phyloP scores from a whole-genome alignment of 2,113 vertebrate species.

The Phoxinus phoxinus region DNA sequence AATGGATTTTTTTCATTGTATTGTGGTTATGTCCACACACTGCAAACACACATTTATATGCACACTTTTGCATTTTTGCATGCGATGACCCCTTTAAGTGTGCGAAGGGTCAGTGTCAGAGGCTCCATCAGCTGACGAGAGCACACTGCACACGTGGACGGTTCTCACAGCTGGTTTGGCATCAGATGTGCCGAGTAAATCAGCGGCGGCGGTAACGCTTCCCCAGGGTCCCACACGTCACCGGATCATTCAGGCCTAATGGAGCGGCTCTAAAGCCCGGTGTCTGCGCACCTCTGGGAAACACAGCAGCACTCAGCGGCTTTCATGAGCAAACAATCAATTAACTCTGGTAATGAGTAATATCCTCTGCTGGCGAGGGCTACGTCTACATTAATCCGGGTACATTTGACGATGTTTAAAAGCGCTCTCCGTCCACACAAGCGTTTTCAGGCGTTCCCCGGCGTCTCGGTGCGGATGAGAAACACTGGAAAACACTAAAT shows the following conservation, averaged over 20 bases:
- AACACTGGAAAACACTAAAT: too few species aligned
- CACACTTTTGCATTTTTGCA: too few species aligned
- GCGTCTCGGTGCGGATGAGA: too few species aligned
- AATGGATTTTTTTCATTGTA: too few species aligned
- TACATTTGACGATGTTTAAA: too few species aligned
- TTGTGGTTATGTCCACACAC: too few species aligned
- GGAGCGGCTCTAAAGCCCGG: conserved; percentile 76
- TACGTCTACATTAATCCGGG: too few species aligned
- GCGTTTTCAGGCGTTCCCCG: too few species aligned
- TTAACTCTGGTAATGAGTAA: conserved; percentile 70
- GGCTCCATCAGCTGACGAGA: neutral
- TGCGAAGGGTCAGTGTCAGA: neutral
- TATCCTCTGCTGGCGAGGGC: conserved; percentile 46
- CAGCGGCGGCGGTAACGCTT: conserved; percentile 89
- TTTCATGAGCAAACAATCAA: conserved; percentile 70
- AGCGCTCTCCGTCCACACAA: too few species aligned
- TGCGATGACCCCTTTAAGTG: too few species aligned
- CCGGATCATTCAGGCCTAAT: conserved; percentile 90
- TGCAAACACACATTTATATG: too few species aligned
- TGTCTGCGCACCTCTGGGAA: conserved; percentile 13
- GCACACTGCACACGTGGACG: neutral
- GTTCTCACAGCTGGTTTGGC: conserved; percentile 45
- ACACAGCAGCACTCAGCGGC: conserved; percentile 48
- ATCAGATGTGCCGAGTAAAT: conserved; percentile 88
- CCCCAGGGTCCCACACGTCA: conserved; percentile 87